Percentiles rank a stretch among this genome's conserved stretches.
These are phyloP conservation scores for Cheilosia vernalis DNA, from an alignment of 2,888 invertebrate species.

Conservation along the genomic window DNA sequence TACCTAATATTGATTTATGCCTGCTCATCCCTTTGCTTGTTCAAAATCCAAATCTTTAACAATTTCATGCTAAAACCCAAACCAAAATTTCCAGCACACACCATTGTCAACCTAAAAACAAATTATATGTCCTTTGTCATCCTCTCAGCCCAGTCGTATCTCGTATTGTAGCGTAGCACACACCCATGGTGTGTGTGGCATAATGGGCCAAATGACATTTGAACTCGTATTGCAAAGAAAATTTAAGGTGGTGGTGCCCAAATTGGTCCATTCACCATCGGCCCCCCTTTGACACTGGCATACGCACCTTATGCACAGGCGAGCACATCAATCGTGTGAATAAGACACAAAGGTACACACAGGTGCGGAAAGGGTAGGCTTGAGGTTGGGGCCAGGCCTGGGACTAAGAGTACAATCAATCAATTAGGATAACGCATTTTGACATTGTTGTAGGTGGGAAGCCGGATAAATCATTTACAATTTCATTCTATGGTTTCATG, in stretches of 20 bases:
- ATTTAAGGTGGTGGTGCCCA: slow-evolving; percentile 28
- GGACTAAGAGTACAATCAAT: slow-evolving; percentile 63
- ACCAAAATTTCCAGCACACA: slow-evolving; percentile 47
- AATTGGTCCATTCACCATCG: slow-evolving; percentile 34
- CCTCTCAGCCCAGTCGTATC: neutral
- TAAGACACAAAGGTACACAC: slow-evolving; percentile 49
- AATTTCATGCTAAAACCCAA: slow-evolving; percentile 63
- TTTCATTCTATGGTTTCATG: slow-evolving; percentile 72
- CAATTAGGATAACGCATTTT: slow-evolving; percentile 75
- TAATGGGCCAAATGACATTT: slow-evolving; percentile 62
- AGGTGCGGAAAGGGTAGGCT: slow-evolving; percentile 8
- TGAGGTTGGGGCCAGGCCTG: neutral
- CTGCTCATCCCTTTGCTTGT: slow-evolving; percentile 69
- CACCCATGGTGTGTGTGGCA: neutral
- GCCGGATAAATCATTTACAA: slow-evolving; percentile 72
- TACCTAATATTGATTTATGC: slow-evolving; percentile 66
- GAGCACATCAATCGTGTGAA: slow-evolving; percentile 64
- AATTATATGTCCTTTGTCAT: slow-evolving; percentile 68
- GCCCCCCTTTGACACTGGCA: neutral
- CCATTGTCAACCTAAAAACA: slow-evolving; percentile 61
- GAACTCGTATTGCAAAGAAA: slow-evolving; percentile 67
- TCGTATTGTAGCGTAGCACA: too few species aligned
- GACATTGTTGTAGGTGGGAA: slow-evolving; percentile 56
- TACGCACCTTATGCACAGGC: slow-evolving; percentile 25
- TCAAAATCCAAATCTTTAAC: slow-evolving; percentile 64